Conservation (phyloP, 2,113 vertebrate species). For the Neodontobutis hainanensis region DNA sequence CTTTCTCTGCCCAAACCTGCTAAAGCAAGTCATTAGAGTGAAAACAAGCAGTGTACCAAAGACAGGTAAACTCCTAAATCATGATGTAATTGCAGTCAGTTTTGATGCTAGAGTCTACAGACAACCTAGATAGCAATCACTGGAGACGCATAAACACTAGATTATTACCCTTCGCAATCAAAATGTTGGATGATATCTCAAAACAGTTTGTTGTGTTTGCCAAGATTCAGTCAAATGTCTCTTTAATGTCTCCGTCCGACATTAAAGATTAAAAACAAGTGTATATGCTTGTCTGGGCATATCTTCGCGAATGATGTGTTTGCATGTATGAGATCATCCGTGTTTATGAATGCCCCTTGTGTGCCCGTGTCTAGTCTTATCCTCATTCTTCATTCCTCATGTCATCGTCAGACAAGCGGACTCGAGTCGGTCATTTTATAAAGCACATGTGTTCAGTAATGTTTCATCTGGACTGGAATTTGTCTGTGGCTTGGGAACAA, state of each 20-base stretch:
- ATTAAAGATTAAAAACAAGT: slow-evolving; percentile 54
- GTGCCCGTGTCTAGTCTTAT: slow-evolving; percentile 18
- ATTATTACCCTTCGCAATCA: slow-evolving; percentile 40
- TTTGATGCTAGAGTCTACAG: slow-evolving; percentile 14
- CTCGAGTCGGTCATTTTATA: slow-evolving; percentile 28
- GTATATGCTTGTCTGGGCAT: slow-evolving; percentile 32
- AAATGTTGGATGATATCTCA: not conserved
- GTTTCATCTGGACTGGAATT: slow-evolving; percentile 60
- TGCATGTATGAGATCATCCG: slow-evolving; percentile 57
- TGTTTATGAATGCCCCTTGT: slow-evolving; percentile 32
- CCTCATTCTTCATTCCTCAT: slow-evolving; percentile 4
- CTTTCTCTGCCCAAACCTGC: not conserved
- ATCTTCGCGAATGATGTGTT: slow-evolving; percentile 34
- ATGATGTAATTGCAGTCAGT: slow-evolving; percentile 29
- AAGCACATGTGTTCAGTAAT: slow-evolving; percentile 56
- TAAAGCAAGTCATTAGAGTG: not conserved
- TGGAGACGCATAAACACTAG: slow-evolving; percentile 10
- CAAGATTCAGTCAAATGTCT: too few relatives aligned
- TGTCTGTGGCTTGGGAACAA: slow-evolving; percentile 61
- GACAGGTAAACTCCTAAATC: slow-evolving; percentile 40
- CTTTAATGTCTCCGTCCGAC: slow-evolving; percentile 23
- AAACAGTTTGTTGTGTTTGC: not conserved
- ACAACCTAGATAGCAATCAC: slow-evolving; percentile 12
- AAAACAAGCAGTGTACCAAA: not conserved
- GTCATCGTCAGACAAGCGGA: slow-evolving; percentile 4